phyloP scores from a whole-genome alignment of 2,797 vertebrate species.

The Sebastes hopkinsi region DNA sequence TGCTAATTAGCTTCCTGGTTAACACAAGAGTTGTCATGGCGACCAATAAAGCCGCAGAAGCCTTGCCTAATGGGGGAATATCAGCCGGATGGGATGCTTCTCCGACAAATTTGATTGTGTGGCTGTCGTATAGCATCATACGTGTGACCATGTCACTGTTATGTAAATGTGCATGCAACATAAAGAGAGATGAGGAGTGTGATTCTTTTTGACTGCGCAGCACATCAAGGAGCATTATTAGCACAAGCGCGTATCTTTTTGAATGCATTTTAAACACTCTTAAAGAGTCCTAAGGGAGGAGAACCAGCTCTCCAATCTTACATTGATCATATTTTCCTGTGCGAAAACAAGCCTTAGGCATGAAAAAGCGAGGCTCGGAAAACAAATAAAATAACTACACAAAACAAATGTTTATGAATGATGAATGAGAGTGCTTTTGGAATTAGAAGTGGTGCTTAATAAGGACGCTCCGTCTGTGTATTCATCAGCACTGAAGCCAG shows the following conservation, averaged over 20 bases:
- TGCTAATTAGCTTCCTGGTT: constrained; percentile 63
- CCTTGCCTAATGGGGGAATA: constrained; percentile 44
- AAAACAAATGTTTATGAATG: constrained; percentile 72
- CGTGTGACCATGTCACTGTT: constrained; percentile 8
- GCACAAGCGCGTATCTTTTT: neutral
- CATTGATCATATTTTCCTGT: constrained; percentile 36
- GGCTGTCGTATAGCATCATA: neutral
- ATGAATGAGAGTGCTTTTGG: constrained; percentile 60
- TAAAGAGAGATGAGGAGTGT: constrained; percentile 29
- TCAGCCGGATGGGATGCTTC: constrained; percentile 32
- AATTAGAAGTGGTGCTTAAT: constrained; percentile 62
- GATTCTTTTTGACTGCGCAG: constrained; percentile 28
- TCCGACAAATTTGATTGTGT: constrained; percentile 45
- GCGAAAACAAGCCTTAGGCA: constrained; percentile 49
- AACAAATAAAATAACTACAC: constrained; percentile 48
- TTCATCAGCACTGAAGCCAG: constrained; percentile 52
- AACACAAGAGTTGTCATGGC: constrained; percentile 49
- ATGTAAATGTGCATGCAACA: constrained; percentile 22
- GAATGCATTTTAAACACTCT: constrained; percentile 53
- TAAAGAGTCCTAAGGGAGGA: constrained; percentile 48
- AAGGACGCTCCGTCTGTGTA: constrained; percentile 45
- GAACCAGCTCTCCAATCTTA: neutral
- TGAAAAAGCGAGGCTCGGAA: neutral
- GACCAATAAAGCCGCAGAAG: constrained; percentile 53
- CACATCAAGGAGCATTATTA: constrained; percentile 38